A percentile compares a stretch with the other conserved stretches of the same genome.
Conservation (phyloP, 1,140 invertebrate genomes). For the Platyscapa corneri region DNA sequence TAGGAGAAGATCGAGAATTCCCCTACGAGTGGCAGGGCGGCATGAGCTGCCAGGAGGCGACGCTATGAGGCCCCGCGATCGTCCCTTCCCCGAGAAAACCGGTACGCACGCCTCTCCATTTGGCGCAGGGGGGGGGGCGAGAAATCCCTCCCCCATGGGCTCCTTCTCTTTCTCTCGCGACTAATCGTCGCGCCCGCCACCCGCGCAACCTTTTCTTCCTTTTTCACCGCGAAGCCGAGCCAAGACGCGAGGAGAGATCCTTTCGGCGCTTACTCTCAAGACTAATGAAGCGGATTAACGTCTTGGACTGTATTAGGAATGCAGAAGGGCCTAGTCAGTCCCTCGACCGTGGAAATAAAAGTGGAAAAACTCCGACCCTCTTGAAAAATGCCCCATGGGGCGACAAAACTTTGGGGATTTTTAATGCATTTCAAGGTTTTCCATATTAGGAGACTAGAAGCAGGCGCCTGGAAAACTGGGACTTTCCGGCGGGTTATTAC, state of each 20-base stretch:
- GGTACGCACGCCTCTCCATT: conserved; percentile 6
- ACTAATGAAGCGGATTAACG: conserved; percentile 56
- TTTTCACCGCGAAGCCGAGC: too few relatives aligned
- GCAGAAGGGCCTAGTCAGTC: conserved; percentile 25
- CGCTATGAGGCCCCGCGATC: background rate
- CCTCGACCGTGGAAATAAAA: background rate
- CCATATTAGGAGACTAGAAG: conserved; percentile 40
- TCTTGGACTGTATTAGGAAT: conserved; percentile 54
- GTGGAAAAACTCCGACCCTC: background rate
- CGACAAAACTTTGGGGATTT: conserved; percentile 23
- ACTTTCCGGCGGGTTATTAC: background rate
- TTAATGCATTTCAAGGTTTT: conserved; percentile 38
- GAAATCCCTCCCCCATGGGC: background rate
- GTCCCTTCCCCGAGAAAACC: conserved; percentile 28
- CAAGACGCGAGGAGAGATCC: background rate
- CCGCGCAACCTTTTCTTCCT: background rate
- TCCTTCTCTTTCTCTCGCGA: background rate
- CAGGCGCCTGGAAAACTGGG: background rate
- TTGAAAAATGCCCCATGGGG: background rate
- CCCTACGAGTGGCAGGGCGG: conserved; percentile 50
- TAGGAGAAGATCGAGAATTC: conserved; percentile 52
- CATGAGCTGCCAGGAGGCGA: conserved; percentile 24
- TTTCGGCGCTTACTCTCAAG: background rate
- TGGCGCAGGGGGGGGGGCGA: background rate
- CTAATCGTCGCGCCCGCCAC: background rate